Evolutionary conservation across 2,113 vertebrate species (phyloP).

Genomic region (Rhea pennata): DNA sequence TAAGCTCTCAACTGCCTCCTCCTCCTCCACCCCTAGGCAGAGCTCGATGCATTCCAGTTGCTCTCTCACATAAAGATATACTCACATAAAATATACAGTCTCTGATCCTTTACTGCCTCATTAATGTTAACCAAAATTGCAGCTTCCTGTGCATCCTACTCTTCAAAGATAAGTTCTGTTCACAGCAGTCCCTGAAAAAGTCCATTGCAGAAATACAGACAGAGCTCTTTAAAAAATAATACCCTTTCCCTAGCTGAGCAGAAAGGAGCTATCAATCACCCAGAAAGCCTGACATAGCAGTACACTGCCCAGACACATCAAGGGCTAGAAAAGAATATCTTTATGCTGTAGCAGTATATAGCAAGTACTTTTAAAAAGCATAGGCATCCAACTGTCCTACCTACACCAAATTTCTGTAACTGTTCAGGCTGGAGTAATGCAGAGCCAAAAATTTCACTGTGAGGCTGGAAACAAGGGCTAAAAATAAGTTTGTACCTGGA

Average conservation of each 20-base stretch:
- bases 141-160: background rate
- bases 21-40: no score
- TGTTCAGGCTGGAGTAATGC: background rate
- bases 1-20: no score
- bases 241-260: background rate
- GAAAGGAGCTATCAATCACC: conserved; percentile 13
- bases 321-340: background rate
- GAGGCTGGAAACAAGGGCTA: background rate
- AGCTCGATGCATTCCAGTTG: no score
- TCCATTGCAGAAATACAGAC: background rate
- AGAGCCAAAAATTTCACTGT: background rate
- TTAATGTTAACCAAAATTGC: background rate
- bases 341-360: background rate
- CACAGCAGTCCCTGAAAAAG: background rate
- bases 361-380: background rate
- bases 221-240: conserved; percentile 4
- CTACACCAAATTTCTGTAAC: background rate
- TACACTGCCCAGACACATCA: background rate
- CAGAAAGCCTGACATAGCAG: background rate
- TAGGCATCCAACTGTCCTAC: background rate
- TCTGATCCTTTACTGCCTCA: background rate
- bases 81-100: background rate
- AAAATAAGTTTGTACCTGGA: background rate
- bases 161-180: background rate
- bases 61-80: no score